Conservation (phyloP, 2,888 invertebrate genomes). For the Drosophila paramelanica region DNA sequence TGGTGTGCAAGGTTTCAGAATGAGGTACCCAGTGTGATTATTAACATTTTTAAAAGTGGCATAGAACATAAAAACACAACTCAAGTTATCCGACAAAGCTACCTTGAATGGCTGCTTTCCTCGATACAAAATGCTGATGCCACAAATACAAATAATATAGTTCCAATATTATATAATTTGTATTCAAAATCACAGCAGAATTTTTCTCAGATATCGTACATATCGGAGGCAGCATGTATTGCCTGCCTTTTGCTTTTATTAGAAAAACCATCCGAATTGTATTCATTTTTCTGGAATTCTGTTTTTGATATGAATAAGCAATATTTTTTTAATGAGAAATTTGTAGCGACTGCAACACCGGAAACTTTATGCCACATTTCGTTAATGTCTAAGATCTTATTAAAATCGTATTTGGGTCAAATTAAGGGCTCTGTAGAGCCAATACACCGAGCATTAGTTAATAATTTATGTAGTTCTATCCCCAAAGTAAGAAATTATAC, state of each 20-base stretch:
- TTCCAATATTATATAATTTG: constrained; percentile 89
- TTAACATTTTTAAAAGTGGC: constrained; percentile 90
- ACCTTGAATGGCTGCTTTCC: constrained; percentile 90
- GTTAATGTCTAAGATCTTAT: constrained; percentile 89
- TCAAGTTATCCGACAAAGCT: constrained; percentile 91
- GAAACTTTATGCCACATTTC: constrained; percentile 90
- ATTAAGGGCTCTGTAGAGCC: constrained; percentile 89
- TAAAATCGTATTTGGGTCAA: constrained; percentile 89
- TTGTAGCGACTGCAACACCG: constrained; percentile 89
- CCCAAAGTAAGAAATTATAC: constrained; percentile 88
- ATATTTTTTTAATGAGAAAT: constrained; percentile 93
- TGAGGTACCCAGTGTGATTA: constrained; percentile 88
- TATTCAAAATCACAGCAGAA: constrained; percentile 92
- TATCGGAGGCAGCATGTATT: constrained; percentile 90
- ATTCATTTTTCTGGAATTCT: constrained; percentile 88
- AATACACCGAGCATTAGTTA: constrained; percentile 90
- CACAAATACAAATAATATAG: constrained; percentile 85
- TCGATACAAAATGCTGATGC: constrained; percentile 87
- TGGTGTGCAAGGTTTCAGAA: constrained; percentile 90
- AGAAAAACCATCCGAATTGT: constrained; percentile 85
- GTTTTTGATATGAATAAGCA: constrained; percentile 91
- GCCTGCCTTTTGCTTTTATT: constrained; percentile 89
- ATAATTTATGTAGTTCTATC: constrained; percentile 88
- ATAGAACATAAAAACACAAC: constrained; percentile 91
- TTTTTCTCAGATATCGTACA: constrained; percentile 89